These are phyloP conservation scores for Psylliodes chrysocephalus DNA, from an alignment of 2,888 invertebrate species.

Conservation along the genomic window DNA sequence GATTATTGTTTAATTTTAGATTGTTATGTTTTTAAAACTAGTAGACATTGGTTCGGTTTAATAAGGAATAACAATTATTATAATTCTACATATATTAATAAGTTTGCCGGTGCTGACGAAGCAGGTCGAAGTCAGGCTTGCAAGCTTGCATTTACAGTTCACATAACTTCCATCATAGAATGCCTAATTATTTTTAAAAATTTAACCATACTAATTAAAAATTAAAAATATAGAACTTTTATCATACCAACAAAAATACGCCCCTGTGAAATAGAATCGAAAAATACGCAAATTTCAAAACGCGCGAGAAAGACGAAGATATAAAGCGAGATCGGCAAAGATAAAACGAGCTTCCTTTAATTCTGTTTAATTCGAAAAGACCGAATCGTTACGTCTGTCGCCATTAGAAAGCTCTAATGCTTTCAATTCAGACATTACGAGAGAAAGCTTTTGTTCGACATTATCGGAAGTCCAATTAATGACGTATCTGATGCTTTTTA, in stretches of 20 bases:
- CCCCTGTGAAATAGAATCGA: neutral
- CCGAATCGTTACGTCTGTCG: conserved; percentile 48
- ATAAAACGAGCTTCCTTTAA: conserved; percentile 48
- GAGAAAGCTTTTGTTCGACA: conserved; percentile 46
- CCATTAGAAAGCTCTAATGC: conserved; percentile 48
- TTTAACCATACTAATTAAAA: too few relatives aligned
- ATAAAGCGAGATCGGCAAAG: conserved; percentile 19
- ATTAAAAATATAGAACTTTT: too few relatives aligned
- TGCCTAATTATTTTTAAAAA: too few relatives aligned
- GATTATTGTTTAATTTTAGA: too few relatives aligned
- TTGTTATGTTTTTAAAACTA: too few relatives aligned
- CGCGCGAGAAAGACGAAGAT: neutral
- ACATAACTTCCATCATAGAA: too few relatives aligned
- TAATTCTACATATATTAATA: too few relatives aligned
- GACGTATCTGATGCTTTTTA: conserved; percentile 44
- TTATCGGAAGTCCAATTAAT: conserved; percentile 51
- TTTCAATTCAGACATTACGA: conserved; percentile 50
- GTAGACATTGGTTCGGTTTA: too few relatives aligned
- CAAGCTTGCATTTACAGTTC: too few relatives aligned
- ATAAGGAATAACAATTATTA: too few relatives aligned
- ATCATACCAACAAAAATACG: neutral
- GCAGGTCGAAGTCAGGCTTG: too few relatives aligned
- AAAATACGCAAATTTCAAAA: conserved; percentile 12
- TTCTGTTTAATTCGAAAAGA: conserved; percentile 52
- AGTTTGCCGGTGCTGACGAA: too few relatives aligned